Evolutionary conservation across 2,888 invertebrate species (phyloP), one percentile per base, ranked within the genome.

Genomic region (Brachynemurus nebulosus): DNA sequence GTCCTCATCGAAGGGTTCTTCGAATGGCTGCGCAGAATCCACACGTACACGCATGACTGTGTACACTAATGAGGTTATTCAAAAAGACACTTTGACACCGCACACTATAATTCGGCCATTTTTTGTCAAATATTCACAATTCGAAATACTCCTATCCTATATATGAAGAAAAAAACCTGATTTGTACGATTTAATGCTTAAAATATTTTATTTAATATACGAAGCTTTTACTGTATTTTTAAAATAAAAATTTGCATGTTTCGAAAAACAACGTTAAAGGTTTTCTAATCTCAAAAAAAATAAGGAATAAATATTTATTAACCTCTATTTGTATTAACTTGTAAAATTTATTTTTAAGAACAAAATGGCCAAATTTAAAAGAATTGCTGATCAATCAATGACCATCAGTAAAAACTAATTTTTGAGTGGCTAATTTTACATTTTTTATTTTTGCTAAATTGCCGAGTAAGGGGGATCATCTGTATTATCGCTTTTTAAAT

Each of bases 11-110:
- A 54, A 63, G 69, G 67, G 67, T 71, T 67, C 61, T 65, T 69
- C 73, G 74, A 73, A 74, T 74, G 74, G 74, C 74, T 74, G 74
- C 74, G 72, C 71, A 62, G 66, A 69, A 70, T 66, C 70, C 67
- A 57, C 49, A 60, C 62, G 53, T 46, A 45, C 41, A 45, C 49
- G 42, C 55, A 64, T 59, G 58, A 59, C 61, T 61, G 65, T 69
- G 63, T 64, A 63, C 64, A 7, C 8, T 37, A 33, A 14, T 43
- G 48, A 41, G 48, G 48, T 48, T 43, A 17, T 42, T 40, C 30
- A 40, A 48, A 65, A 53, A 66, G 63, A 56, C 47, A 50, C 59
- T 59, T 60, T 54, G 50, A 36, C 45, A 20, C 51, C 55, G n/a
- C 25, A 12, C 2, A 8, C n/a, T n/a, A 19, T 4, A 12, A 9